Base-by-base conservation (phyloP, 2,888 invertebrate genomes). In the Mongoloraphidia duomilia region DNA sequence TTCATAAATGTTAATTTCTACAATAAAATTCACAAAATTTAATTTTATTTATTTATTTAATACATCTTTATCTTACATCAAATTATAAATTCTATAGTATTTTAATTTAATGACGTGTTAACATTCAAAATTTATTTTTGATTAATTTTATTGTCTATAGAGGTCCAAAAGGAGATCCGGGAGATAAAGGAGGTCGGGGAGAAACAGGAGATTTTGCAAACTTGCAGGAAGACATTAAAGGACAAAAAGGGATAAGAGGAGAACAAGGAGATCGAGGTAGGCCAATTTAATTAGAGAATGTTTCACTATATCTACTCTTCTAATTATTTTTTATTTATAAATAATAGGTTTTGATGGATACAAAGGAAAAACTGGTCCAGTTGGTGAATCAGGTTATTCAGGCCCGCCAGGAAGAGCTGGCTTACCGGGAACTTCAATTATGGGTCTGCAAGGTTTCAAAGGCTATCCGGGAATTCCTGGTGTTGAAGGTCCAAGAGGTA, bases 391-490 rank as follows among this genome's bases (percentile, higher is more conserved):
- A 49, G 79, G 76, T 44, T 56, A 61, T 9, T 68, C 65, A 3
- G 84, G 87, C 45, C 53, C 61, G 1, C 59, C 66, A 42, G 76
- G 75, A 13, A 56, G 51, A 37, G 59, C 61, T 36, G 68, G 66
- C 42, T 52, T 57, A 34, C 55, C 56, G 41, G 66, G 68, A 39
- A 61, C 60, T 9, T 63, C 71, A 50, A 40, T 62, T 3, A 48
- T 52, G 10, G 85, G 84, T 17, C 64, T 69, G 0, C 57, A 64
- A 34, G 89, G 89, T 12, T 61, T 69, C 9, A 83, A 82, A 64
- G 88, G 88, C 6, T 73, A 74, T 54, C 66, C 72, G 1, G 89
- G 88, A 35, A 65, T 76, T 43, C 72, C 70, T 26, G 88, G 88
- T 39, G 72, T 75, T 50, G 65, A 70, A 49, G 89, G 89, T 12